Conservation (phyloP, 2,888 invertebrate species). For the Cantharis flavilabris region DNA sequence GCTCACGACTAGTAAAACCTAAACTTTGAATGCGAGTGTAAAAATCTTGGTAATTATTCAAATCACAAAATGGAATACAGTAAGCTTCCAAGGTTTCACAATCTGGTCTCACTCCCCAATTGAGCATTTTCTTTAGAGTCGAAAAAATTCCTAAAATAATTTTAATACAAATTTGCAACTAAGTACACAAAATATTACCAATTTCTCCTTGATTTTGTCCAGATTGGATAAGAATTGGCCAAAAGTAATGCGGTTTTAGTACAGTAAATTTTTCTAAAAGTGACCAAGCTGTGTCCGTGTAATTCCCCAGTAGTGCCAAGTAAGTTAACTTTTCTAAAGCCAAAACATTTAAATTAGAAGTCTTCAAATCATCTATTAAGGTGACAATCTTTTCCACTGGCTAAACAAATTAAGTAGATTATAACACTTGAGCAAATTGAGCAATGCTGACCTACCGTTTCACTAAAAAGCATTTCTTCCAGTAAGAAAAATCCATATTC, state of each 20-base stretch:
- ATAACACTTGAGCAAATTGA: not conserved
- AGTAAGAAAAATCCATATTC: slow-evolving; percentile 62
- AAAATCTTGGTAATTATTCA: slow-evolving; percentile 56
- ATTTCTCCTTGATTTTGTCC: slow-evolving; percentile 61
- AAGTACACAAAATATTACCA: slow-evolving; percentile 46
- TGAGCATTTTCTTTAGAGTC: slow-evolving; percentile 60
- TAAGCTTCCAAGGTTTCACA: slow-evolving; percentile 62
- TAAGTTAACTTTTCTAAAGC: slow-evolving; percentile 48
- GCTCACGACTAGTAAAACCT: slow-evolving; percentile 47
- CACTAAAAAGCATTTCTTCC: slow-evolving; percentile 61
- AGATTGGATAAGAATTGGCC: slow-evolving; percentile 63
- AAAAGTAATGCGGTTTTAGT: slow-evolving; percentile 66
- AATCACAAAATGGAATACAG: slow-evolving; percentile 60
- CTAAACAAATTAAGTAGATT: slow-evolving; percentile 42
- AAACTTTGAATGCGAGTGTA: slow-evolving; percentile 57
- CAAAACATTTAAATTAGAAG: slow-evolving; percentile 57
- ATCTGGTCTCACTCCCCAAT: slow-evolving; percentile 61
- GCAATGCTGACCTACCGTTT: slow-evolving; percentile 49
- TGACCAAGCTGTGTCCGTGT: slow-evolving; percentile 55
- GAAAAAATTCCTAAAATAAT: slow-evolving; percentile 58
- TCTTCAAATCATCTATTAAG: slow-evolving; percentile 57
- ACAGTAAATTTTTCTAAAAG: slow-evolving; percentile 48
- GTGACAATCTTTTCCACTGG: slow-evolving; percentile 54
- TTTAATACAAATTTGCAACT: not conserved
- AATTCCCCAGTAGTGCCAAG: slow-evolving; percentile 56